phyloP scores from a whole-genome alignment of 2,113 vertebrate genomes.

The Nothoprocta perdicaria region DNA sequence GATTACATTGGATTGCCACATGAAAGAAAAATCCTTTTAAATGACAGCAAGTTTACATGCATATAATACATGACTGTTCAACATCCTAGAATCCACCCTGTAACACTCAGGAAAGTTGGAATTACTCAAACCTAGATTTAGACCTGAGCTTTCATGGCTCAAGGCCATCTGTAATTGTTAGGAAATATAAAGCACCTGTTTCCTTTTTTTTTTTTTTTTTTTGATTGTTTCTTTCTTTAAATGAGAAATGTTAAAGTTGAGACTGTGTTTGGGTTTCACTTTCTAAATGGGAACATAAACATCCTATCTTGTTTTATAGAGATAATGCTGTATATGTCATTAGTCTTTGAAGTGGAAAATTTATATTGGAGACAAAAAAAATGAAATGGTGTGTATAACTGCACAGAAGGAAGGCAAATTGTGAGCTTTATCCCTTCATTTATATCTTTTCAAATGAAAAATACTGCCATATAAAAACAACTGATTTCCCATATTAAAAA shows the following conservation, averaged over 20 bases:
- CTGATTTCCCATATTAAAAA: not conserved
- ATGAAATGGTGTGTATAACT: not conserved
- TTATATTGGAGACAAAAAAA: conserved; percentile 14
- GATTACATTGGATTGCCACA: not conserved
- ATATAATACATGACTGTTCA: not conserved
- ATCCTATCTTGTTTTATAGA: not conserved
- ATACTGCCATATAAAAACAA: conserved; percentile 7
- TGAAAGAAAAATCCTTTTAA: not conserved
- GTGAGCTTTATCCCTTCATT: not conserved
- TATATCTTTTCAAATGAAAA: conserved; percentile 31
- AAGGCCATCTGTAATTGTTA: not conserved
- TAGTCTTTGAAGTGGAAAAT: conserved; percentile 4
- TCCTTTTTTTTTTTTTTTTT: not conserved
- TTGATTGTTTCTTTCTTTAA: conserved; percentile 2
- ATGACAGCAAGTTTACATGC: not conserved
- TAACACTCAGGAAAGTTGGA: not conserved
- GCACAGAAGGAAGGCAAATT: conserved; percentile 11
- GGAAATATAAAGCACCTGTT: not conserved
- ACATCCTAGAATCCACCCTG: not conserved
- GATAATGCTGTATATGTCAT: not conserved
- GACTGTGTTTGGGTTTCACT: not conserved
- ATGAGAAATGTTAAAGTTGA: not conserved
- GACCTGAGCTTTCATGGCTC: not conserved
- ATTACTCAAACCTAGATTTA: not conserved
- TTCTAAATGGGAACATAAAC: not conserved